These are phyloP conservation scores for Chrysotoxum bicinctum DNA, from an alignment of 2,888 invertebrate species.

Conservation along the genomic window DNA sequence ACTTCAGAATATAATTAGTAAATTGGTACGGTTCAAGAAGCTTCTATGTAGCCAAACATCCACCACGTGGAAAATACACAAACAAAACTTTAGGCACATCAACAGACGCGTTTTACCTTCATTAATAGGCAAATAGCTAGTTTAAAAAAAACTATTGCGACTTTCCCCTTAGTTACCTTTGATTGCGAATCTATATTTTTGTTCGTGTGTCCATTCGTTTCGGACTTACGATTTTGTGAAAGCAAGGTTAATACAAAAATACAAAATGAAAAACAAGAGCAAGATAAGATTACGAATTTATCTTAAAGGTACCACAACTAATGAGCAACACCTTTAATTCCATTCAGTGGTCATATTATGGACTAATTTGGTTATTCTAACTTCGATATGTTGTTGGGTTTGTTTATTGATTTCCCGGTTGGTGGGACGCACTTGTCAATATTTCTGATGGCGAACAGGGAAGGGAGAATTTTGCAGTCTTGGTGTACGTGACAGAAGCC, in stretches of 20 bases:
- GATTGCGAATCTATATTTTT: background rate
- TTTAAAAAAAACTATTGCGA: slow-evolving; percentile 12
- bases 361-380: background rate
- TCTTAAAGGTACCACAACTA: background rate
- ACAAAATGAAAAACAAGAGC: background rate
- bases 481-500: slow-evolving; percentile 44
- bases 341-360: background rate
- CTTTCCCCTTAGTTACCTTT: slow-evolving; percentile 1
- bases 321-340: background rate
- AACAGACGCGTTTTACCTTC: background rate
- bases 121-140: background rate
- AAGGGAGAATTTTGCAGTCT: slow-evolving; percentile 10
- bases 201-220: background rate
- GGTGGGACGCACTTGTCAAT: background rate
- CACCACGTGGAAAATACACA: background rate
- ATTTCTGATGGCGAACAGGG: background rate
- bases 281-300: slow-evolving; percentile 27
- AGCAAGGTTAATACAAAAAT: slow-evolving; percentile 8
- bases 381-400: background rate
- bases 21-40: background rate
- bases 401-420: slow-evolving; percentile 37
- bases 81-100: background rate
- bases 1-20: background rate
- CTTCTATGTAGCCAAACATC: background rate
- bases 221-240: slow-evolving; percentile 15